Conservation (phyloP, 2,888 invertebrate genomes). For the Ectobius pallidus region DNA sequence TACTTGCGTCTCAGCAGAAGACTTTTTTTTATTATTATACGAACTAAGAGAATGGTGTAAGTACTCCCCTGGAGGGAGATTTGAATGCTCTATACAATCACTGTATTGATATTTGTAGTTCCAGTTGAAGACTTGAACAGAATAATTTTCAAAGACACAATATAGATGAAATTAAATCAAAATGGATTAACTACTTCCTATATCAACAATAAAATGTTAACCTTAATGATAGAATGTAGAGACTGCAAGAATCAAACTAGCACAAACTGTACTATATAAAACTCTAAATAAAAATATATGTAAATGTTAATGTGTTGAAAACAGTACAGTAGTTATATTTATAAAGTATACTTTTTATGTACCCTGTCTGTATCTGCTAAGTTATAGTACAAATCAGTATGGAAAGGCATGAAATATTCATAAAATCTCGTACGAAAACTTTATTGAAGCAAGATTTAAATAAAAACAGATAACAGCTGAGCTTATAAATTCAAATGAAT, state of each 20-base stretch:
- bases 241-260: background rate
- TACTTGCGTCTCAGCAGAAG: background rate
- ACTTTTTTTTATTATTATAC: background rate
- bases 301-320: background rate
- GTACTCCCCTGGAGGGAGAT: background rate
- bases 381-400: background rate
- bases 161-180: background rate
- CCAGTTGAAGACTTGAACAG: background rate
- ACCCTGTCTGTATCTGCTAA: background rate
- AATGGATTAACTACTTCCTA: background rate
- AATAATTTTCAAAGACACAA: background rate
- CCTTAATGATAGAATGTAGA: background rate
- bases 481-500: background rate
- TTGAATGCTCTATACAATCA: slow-evolving; percentile 10
- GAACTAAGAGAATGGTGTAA: background rate
- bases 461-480: background rate
- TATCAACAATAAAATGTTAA: background rate
- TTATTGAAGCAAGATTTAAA: background rate
- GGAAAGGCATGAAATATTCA: background rate
- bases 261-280: background rate
- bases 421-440: background rate
- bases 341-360: background rate
- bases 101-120: background rate
- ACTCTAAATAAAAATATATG: background rate
- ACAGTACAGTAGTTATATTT: background rate